Evolutionary conservation across 2,888 invertebrate species (phyloP).

Genomic region (Melolontha melolontha): DNA sequence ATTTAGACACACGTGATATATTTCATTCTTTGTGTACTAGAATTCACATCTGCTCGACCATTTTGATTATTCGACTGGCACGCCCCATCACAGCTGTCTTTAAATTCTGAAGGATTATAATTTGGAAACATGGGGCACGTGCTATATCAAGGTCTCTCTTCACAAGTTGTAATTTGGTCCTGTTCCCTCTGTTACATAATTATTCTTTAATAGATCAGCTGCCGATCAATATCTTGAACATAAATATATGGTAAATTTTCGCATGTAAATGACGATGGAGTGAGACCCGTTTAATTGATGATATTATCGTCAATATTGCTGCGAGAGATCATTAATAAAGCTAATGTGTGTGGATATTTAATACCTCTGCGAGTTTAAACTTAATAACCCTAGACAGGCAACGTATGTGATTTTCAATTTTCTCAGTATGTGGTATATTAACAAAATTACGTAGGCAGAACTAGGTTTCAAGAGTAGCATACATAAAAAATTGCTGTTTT

Average conservation of each 20-base stretch:
- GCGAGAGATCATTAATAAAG: slow-evolving; percentile 23
- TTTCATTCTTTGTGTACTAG: slow-evolving; percentile 19
- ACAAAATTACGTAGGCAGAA: background rate
- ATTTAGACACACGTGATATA: slow-evolving; percentile 5
- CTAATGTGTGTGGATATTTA: background rate
- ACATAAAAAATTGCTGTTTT: slow-evolving; percentile 8
- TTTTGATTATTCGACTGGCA: slow-evolving; percentile 30
- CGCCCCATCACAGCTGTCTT: slow-evolving; percentile 30
- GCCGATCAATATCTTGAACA: slow-evolving; percentile 21
- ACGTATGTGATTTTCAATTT: slow-evolving; percentile 30
- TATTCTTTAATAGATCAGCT: slow-evolving; percentile 35
- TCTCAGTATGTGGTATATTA: slow-evolving; percentile 18
- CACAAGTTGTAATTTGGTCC: slow-evolving; percentile 18
- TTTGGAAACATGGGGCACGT: slow-evolving; percentile 19
- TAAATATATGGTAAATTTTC: slow-evolving; percentile 29
- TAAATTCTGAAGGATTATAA: slow-evolving; percentile 31
- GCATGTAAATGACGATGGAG: slow-evolving; percentile 24
- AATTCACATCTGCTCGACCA: slow-evolving; percentile 36
- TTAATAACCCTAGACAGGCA: slow-evolving; percentile 25
- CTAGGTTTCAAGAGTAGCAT: background rate
- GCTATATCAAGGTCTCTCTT: slow-evolving; percentile 17
- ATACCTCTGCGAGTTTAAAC: background rate
- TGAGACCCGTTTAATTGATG: slow-evolving; percentile 28
- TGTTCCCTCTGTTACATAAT: slow-evolving; percentile 27
- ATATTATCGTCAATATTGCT: slow-evolving; percentile 28